Evolutionary conservation across 2,113 vertebrate species (phyloP), one percentile per base, ranked within the genome.

Genomic region (Mus pahari): DNA sequence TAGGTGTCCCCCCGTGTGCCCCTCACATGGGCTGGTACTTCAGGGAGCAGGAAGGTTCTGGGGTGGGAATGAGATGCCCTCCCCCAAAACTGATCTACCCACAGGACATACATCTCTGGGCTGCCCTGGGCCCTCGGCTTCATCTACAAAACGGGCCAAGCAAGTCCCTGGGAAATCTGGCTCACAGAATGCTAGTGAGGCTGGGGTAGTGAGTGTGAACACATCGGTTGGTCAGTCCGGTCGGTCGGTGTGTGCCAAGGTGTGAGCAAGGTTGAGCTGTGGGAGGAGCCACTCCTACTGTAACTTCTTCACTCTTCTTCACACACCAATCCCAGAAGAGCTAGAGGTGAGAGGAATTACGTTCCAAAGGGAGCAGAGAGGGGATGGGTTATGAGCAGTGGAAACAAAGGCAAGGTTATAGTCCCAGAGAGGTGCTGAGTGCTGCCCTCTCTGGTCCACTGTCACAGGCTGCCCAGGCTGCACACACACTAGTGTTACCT

Each of bases 401-500:
- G 50, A 20, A 8, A 74, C n/a, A 33, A 66, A 86, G 45, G 13
- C 3, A 5, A 39, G n/a, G 2, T 1, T 3, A 60, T 39, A 7
- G 3, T 28, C n/a, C 50, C 0, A 19, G 39, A 45, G 10, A 33
- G 55, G 36, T 0, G 7, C 28, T 28, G 33, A 22, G 10, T 22
- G n/a, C 1, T 11, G 8, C 14, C 48, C 8, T n/a, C 39, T 82
- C 60, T 16, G 7, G 64, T 16, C 4, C 1, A 7, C 20, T 0
- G 1, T 20, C 62, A 0, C 8, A 0, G 0, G 24, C 20, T 11
- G 20, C 7, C 0, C 1, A 17, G 79, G 14, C 13, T 1, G 1
- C 0, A 33, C 7, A 2, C 11, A 60, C 17, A 0, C 0, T 4
- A n/a, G 5, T 2, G 0, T 0, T 19, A n/a, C 26, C 0, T 16